Percentiles rank a stretch among this genome's conserved stretches.
These are phyloP conservation scores for Urocyon cinereoargenteus DNA, from an alignment of 2,797 vertebrate genomes.

Conservation along the genomic window DNA sequence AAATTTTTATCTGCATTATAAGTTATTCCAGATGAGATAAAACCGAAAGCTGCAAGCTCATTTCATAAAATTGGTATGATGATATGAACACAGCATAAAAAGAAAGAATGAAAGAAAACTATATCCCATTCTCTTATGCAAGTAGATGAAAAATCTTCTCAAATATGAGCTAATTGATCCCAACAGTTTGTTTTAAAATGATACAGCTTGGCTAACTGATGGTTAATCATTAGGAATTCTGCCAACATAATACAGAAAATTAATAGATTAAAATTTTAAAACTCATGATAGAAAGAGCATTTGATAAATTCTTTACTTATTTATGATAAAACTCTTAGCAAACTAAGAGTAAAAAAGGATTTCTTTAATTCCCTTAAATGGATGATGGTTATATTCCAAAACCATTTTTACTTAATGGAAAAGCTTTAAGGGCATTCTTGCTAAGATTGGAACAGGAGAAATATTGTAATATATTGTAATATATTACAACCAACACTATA, in stretches of 20 bases:
- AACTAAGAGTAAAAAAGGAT: slow-evolving; percentile 46
- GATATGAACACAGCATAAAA: not conserved
- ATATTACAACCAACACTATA: not conserved
- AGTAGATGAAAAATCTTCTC: slow-evolving; percentile 43
- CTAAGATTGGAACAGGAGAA: slow-evolving; percentile 23
- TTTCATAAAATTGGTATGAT: not conserved
- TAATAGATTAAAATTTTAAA: slow-evolving; percentile 29
- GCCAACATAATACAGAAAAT: slow-evolving; percentile 37
- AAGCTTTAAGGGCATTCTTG: slow-evolving; percentile 36
- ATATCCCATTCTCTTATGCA: not conserved
- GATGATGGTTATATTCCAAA: slow-evolving; percentile 2
- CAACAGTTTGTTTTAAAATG: slow-evolving; percentile 45
- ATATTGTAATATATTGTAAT: not conserved
- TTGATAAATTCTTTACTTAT: slow-evolving; percentile 31
- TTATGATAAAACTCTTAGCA: slow-evolving; percentile 30
- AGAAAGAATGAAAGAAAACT: not conserved
- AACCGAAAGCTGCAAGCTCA: not conserved
- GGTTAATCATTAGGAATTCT: slow-evolving; percentile 34
- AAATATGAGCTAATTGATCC: slow-evolving; percentile 56
- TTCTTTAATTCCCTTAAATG: slow-evolving; percentile 47
- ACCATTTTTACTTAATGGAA: not conserved
- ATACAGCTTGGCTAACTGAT: slow-evolving; percentile 25
- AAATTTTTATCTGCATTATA: not conserved
- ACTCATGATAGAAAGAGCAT: slow-evolving; percentile 31
- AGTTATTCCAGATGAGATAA: not conserved